Evolutionary conservation across 2,888 invertebrate species (phyloP).

Genomic region (Oxystoma pomonae): DNA sequence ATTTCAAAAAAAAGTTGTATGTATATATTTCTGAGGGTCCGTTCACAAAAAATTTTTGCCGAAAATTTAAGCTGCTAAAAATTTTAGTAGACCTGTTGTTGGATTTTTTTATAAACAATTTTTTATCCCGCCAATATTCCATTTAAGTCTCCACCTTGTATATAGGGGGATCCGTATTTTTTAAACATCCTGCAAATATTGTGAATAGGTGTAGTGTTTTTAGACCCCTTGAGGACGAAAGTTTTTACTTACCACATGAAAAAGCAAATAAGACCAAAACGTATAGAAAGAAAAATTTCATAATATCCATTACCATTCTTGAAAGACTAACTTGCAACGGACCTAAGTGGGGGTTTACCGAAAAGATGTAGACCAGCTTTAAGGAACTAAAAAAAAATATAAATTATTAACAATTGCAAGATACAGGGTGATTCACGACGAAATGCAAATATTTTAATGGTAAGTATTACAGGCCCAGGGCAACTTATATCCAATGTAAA

Average conservation of each 20-base stretch:
- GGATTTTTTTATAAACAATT: neutral
- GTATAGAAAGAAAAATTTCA: conserved; percentile 94
- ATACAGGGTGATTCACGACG: too few relatives aligned
- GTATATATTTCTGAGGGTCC: too few relatives aligned
- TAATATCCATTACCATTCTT: conserved; percentile 90
- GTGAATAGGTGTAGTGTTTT: neutral
- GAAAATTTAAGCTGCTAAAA: too few relatives aligned
- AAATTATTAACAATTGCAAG: too few relatives aligned
- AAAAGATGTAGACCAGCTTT: conserved; percentile 96
- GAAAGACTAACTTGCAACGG: conserved; percentile 94
- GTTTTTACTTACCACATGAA: conserved; percentile 75
- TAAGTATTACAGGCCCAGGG: too few relatives aligned
- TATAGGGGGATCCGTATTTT: neutral
- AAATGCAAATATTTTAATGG: too few relatives aligned
- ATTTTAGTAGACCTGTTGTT: too few relatives aligned
- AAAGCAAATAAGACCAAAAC: conserved; percentile 91
- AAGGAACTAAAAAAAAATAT: conserved; percentile 69
- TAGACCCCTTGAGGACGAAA: neutral
- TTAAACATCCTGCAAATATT: neutral
- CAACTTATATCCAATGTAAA: too few relatives aligned
- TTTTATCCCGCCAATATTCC: neutral
- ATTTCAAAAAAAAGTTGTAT: too few relatives aligned
- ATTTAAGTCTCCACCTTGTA: neutral
- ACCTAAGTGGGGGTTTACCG: conserved; percentile 94
- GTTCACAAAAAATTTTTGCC: too few relatives aligned